A percentile compares a stretch with the other conserved stretches of the same genome.
Conservation (phyloP, 2,797 vertebrate species). For the Cetoscarus ocellatus region DNA sequence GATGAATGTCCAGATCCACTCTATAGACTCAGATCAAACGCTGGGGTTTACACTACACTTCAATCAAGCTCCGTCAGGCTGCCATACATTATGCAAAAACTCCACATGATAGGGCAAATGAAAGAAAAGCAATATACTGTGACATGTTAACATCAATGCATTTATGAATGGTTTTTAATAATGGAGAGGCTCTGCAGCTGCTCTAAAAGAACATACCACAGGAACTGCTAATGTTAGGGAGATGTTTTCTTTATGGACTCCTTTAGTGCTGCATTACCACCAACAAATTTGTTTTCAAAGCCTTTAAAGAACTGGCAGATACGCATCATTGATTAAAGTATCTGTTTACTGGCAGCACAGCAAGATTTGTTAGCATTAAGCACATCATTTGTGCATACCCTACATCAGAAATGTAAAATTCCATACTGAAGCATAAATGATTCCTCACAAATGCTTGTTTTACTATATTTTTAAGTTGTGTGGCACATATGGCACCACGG, state of each 20-base stretch:
- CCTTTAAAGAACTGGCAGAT: not conserved
- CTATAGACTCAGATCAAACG: not conserved
- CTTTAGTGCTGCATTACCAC: not conserved
- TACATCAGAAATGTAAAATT: not conserved
- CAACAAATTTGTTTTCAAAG: not conserved
- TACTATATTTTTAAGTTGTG: not conserved
- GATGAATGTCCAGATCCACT: constrained; percentile 3
- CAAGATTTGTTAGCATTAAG: not conserved
- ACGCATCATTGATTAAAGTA: not conserved
- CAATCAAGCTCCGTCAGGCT: constrained; percentile 7
- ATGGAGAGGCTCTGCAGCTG: constrained; percentile 16
- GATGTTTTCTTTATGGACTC: too few species aligned
- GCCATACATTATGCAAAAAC: constrained; percentile 17
- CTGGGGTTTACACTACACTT: constrained; percentile 13
- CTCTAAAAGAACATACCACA: constrained; percentile 8
- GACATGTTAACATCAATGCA: constrained; percentile 37
- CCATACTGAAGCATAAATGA: not conserved
- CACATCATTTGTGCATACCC: not conserved
- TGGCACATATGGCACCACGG: not conserved
- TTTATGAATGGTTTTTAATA: constrained; percentile 37
- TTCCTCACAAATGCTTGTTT: too few species aligned
- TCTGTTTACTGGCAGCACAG: not conserved
- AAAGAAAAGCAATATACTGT: constrained; percentile 23
- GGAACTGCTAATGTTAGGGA: not conserved
- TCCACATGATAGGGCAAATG: constrained; percentile 4